Evolutionary conservation across 2,888 invertebrate species (phyloP).

Genomic region (Oxystoma pomonae): DNA sequence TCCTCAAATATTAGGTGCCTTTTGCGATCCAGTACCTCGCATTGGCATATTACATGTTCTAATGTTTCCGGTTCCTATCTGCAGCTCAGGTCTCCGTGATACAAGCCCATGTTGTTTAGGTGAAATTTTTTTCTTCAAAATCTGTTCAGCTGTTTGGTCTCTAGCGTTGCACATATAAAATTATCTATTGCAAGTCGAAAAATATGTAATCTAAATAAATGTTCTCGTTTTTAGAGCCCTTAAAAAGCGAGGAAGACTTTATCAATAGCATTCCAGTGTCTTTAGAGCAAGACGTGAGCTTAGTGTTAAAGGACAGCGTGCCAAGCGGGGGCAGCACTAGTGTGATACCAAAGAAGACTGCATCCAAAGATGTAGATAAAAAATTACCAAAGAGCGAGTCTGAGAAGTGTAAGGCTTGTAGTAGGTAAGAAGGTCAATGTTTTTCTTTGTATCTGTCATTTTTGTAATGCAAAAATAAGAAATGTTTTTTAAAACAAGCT

Average conservation of each 20-base stretch:
- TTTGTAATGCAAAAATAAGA: too few species aligned
- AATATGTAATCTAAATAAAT: background rate
- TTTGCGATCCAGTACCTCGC: too few species aligned
- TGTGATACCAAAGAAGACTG: slow-evolving; percentile 55
- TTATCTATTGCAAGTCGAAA: background rate
- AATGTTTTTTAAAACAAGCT: too few species aligned
- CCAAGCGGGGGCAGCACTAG: slow-evolving; percentile 62
- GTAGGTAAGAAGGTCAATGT: slow-evolving; percentile 29
- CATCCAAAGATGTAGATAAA: slow-evolving; percentile 24
- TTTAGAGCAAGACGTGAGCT: slow-evolving; percentile 51
- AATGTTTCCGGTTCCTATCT: too few species aligned
- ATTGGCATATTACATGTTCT: too few species aligned
- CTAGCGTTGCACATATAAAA: too few species aligned
- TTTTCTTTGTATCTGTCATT: too few species aligned
- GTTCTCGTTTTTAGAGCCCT: slow-evolving; percentile 45
- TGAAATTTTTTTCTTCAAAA: too few species aligned
- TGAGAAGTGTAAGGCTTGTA: slow-evolving; percentile 40
- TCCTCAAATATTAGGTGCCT: too few species aligned
- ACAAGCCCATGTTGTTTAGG: too few species aligned
- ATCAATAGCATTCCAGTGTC: slow-evolving; percentile 47
- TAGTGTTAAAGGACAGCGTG: slow-evolving; percentile 50
- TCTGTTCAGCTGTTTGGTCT: too few species aligned
- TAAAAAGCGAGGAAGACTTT: slow-evolving; percentile 51
- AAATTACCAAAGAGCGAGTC: slow-evolving; percentile 43
- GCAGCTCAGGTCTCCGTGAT: too few species aligned